Conservation (phyloP, 2,888 invertebrate genomes). For the Diarsia rubi region DNA sequence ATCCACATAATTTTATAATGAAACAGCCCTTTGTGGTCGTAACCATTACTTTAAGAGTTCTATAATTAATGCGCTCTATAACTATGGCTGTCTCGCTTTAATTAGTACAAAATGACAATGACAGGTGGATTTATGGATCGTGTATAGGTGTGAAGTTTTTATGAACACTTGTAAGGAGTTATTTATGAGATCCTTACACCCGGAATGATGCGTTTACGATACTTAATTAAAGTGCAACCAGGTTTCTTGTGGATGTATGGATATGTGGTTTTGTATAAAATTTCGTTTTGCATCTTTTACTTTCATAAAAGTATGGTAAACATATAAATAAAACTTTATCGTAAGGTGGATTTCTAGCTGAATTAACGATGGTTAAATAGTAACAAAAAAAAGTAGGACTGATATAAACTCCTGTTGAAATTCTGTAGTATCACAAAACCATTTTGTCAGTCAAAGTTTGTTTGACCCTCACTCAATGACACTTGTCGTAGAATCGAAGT, state of each 20-base stretch:
- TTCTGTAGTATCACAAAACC: background rate
- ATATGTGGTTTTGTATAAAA: background rate
- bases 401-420: background rate
- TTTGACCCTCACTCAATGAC: background rate
- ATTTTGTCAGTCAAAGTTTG: background rate
- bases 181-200: constrained; percentile 53
- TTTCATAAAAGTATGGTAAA: background rate
- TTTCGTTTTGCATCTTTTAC: background rate
- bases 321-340: no score
- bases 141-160: constrained; percentile 63
- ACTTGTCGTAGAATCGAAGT: background rate
- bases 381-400: background rate
- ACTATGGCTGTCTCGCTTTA: constrained; percentile 53
- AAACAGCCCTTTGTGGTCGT: constrained; percentile 31
- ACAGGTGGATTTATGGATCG: constrained; percentile 55
- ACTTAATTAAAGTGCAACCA: constrained; percentile 47
- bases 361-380: background rate
- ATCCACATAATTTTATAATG: constrained; percentile 43
- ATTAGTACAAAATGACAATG: constrained; percentile 62
- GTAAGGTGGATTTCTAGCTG: background rate
- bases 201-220: constrained; percentile 47
- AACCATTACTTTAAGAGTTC: constrained; percentile 55
- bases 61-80: constrained; percentile 51
- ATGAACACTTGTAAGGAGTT: constrained; percentile 48
- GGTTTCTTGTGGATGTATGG: constrained; percentile 19